Conservation (phyloP, 2,113 vertebrate species). For the Phycodurus eques region DNA sequence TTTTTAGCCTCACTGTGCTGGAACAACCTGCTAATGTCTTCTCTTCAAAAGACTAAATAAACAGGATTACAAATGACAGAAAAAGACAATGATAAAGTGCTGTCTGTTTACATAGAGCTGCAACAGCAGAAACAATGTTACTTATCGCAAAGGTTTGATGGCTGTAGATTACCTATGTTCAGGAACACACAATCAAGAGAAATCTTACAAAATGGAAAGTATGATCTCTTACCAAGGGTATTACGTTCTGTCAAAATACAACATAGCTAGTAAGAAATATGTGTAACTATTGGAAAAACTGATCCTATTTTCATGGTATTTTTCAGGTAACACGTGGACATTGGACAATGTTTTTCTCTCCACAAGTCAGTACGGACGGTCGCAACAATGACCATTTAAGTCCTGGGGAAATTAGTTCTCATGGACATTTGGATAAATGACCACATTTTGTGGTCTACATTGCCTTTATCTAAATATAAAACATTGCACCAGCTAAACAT, state of each 20-base stretch:
- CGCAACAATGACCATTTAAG: background rate
- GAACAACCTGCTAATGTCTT: conserved; percentile 69
- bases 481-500: background rate
- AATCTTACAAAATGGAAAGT: conserved; percentile 16
- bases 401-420: background rate
- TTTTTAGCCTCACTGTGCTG: conserved; percentile 49
- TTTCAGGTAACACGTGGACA: background rate
- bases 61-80: conserved; percentile 41
- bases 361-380: background rate
- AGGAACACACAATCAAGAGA: conserved; percentile 45
- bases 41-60: conserved; percentile 74
- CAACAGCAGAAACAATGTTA: conserved; percentile 27
- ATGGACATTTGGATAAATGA: background rate
- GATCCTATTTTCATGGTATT: background rate
- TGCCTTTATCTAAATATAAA: background rate
- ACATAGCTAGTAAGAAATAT: background rate
- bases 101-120: conserved; percentile 25
- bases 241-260: background rate
- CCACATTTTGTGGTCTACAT: background rate
- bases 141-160: conserved; percentile 49
- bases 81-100: conserved; percentile 44
- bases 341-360: background rate
- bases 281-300: background rate
- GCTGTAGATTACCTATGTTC: conserved; percentile 27
- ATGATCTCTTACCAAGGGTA: conserved; percentile 14